Evolutionary conservation across 2,888 invertebrate species (phyloP).

Genomic region (Papilio demoleus): DNA sequence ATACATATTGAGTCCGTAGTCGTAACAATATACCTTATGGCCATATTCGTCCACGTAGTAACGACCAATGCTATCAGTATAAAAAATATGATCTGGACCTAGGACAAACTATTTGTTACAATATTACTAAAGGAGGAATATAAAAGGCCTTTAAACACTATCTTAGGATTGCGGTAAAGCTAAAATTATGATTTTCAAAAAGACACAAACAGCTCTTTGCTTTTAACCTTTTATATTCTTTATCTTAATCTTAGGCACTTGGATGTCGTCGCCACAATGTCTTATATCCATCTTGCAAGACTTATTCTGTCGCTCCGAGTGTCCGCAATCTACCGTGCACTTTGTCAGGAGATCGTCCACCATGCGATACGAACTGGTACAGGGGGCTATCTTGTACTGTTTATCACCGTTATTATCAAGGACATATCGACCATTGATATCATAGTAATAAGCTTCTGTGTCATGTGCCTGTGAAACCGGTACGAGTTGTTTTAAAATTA

Average conservation of each 20-base stretch:
- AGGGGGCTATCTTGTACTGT: slow-evolving; percentile 61
- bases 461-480: slow-evolving; percentile 48
- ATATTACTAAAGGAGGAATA: neutral
- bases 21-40: slow-evolving; percentile 64
- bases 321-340: slow-evolving; percentile 59
- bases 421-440: slow-evolving; percentile 62
- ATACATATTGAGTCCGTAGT: slow-evolving; percentile 55
- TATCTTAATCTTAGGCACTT: slow-evolving; percentile 53
- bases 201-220: no score
- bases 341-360: slow-evolving; percentile 53
- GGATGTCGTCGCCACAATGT: slow-evolving; percentile 49
- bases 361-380: slow-evolving; percentile 62
- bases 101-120: slow-evolving; percentile 4
- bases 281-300: slow-evolving; percentile 54
- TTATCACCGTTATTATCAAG: slow-evolving; percentile 55
- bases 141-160: no score
- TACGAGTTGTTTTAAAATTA: neutral
- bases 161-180: no score
- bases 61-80: slow-evolving; percentile 56
- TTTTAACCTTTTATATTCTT: slow-evolving; percentile 55
- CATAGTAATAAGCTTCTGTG: slow-evolving; percentile 57
- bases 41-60: slow-evolving; percentile 67
- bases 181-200: no score
- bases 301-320: slow-evolving; percentile 51
- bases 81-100: slow-evolving; percentile 60